These are phyloP conservation scores for Chrysodeixis includens DNA, from an alignment of 2,888 invertebrate genomes.

Conservation along the genomic window DNA sequence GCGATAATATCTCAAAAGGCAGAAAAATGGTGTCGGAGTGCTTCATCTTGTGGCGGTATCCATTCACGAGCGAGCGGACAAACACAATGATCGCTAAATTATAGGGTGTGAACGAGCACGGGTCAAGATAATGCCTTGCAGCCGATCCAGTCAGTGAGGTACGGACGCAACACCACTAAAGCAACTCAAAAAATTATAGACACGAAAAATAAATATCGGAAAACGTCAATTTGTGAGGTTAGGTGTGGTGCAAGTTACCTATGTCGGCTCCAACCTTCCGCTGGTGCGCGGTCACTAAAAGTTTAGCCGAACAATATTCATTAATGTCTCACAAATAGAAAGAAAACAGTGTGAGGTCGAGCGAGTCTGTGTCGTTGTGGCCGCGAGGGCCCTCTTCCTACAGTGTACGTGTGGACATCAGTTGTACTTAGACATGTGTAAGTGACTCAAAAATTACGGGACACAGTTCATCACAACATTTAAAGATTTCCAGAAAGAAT, in stretches of 20 bases:
- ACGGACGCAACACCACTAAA: conserved; percentile 89
- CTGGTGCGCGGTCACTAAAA: conserved; percentile 92
- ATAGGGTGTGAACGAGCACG: conserved; percentile 87
- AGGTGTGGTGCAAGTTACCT: conserved; percentile 91
- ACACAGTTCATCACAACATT: conserved; percentile 70
- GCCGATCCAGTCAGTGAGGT: conserved; percentile 89
- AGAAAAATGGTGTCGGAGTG: conserved; percentile 85
- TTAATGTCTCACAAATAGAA: conserved; percentile 84
- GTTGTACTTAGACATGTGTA: conserved; percentile 70
- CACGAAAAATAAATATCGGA: conserved; percentile 87
- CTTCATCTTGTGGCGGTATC: conserved; percentile 82
- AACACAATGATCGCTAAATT: conserved; percentile 87
- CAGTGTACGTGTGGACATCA: conserved; percentile 73
- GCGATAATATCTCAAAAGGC: conserved; percentile 83
- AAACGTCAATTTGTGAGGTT: conserved; percentile 88
- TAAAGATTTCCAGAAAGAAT: conserved; percentile 85
- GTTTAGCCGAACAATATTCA: conserved; percentile 87
- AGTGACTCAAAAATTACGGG: conserved; percentile 71
- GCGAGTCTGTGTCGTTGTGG: conserved; percentile 77
- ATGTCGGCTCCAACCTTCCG: conserved; percentile 92
- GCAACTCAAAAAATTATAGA: conserved; percentile 89
- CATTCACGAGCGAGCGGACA: conserved; percentile 88
- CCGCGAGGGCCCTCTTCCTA: conserved; percentile 63
- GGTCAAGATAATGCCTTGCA: conserved; percentile 87
- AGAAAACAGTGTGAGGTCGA: conserved; percentile 77